Evolutionary conservation across 2,797 vertebrate species (phyloP).

Genomic region (Florisuga fusca): DNA sequence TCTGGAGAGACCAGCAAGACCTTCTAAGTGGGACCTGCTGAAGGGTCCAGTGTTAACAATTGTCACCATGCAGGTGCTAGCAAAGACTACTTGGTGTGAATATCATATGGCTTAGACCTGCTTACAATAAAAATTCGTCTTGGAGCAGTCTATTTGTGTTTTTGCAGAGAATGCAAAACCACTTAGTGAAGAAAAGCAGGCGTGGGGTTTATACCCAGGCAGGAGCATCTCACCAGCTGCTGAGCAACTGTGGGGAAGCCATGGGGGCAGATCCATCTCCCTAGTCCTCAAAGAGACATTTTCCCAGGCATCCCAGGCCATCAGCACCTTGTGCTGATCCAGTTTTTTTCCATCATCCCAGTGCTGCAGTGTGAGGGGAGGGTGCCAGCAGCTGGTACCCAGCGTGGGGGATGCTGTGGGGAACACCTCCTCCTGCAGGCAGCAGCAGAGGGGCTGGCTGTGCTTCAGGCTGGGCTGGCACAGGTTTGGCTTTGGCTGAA

Average conservation of each 20-base stretch:
- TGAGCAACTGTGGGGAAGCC: fast-evolving
- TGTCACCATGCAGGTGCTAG: background rate
- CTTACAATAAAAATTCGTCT: too few species aligned
- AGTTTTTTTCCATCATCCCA: too few species aligned
- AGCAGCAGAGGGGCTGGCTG: background rate
- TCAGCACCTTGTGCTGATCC: background rate
- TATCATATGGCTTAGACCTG: too few species aligned
- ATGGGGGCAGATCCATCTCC: background rate
- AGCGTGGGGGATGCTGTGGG: fast-evolving
- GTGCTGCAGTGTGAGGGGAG: background rate
- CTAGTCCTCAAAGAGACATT: background rate
- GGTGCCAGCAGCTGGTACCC: background rate
- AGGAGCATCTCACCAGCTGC: background rate
- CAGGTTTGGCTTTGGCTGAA: background rate
- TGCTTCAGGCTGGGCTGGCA: background rate
- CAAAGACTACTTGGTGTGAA: background rate
- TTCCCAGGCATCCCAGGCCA: background rate
- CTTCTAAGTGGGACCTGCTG: background rate
- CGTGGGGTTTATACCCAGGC: fast-evolving
- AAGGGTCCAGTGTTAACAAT: background rate
- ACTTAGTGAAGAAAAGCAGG: background rate
- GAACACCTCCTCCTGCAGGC: fast-evolving
- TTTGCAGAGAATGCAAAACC: background rate
- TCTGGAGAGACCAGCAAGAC: background rate
- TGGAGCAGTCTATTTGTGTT: too few species aligned